These are phyloP conservation scores for Danionella cerebrum DNA, from an alignment of 2,113 vertebrate species.

Conservation along the genomic window DNA sequence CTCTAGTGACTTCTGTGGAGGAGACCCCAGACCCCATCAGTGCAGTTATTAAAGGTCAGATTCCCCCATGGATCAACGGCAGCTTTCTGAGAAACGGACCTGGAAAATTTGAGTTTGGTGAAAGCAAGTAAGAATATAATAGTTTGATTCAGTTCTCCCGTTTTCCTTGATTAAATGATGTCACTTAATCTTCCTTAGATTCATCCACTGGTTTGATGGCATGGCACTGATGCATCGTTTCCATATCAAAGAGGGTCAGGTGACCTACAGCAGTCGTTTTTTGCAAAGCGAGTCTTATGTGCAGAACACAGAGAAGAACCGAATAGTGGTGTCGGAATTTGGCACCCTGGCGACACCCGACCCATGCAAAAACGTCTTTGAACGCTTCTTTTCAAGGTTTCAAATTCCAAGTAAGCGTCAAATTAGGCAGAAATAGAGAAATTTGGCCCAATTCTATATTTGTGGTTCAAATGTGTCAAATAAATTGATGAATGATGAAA, in stretches of 20 bases:
- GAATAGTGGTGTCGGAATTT: constrained; percentile 83
- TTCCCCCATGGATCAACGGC: constrained; percentile 81
- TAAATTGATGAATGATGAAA: no score
- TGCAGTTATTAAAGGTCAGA: constrained; percentile 63
- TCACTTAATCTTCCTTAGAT: constrained; percentile 55
- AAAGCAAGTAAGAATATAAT: constrained; percentile 71
- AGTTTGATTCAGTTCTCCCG: not conserved
- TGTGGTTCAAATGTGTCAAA: no score
- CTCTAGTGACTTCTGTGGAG: constrained; percentile 64
- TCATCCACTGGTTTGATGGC: constrained; percentile 89
- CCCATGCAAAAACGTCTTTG: constrained; percentile 87
- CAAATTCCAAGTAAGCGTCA: constrained; percentile 63
- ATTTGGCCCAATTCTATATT: no score
- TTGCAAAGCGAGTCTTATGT: constrained; percentile 75
- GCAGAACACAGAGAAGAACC: constrained; percentile 68
- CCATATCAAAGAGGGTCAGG: constrained; percentile 64
- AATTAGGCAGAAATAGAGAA: no score
- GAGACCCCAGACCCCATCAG: constrained; percentile 69
- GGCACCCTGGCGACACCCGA: constrained; percentile 83
- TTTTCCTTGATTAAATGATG: not conserved
- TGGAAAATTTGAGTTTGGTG: constrained; percentile 86
- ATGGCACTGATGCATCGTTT: constrained; percentile 93
- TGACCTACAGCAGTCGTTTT: constrained; percentile 83
- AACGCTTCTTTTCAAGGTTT: constrained; percentile 79
- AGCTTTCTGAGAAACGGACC: constrained; percentile 81